Base-by-base conservation (phyloP, 2,888 invertebrate species). In the Eumacrocentrus americanus region DNA sequence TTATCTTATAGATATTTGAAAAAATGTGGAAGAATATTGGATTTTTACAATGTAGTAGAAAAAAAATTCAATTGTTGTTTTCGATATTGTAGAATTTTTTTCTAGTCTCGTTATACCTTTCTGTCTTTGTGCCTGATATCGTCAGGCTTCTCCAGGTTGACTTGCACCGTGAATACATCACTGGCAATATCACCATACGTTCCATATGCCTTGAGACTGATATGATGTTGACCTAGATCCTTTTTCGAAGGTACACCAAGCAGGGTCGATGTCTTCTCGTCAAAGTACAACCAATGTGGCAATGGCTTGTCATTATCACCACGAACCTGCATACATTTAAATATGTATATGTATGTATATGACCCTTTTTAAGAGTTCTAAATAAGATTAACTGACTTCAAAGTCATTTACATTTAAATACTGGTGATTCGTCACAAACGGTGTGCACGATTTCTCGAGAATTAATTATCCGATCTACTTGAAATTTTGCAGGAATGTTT, bases 221-320 rank as follows among this genome's bases (percentile, higher is more conserved):
- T 83, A 65, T 86, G 86, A 75, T 89, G 84, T 50, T 86, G 83
- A 52, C 91, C 92, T 9, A 88, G 77, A 76, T 93, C 89, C 60
- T 85, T 84, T 54, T 82, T 81, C 66, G 86, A 83, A 0, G 94
- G 92, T 56, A 93, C 85, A 14, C 93, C 93, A 79, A 88, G 86
- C 74, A 94, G 85, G 58, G 88, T 83, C n/a, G 88, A 88, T 65
- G 87, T 86, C 55, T 83, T 84, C 56, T 86, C 84, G 79, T 91
- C 89, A 81, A 91, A 91, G 65, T 87, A 83, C 70, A 91, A 81
- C 91, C 91, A 91, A 64, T 82, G 81, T 0, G 91, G 89, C 67
- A 88, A 74, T 1, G 78, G 70, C 54, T 80, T 79, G 14, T 80
- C 79, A 44, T 77, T 74, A 25, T 77, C 70, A 58, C 77, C 75